Evolutionary conservation across 2,797 vertebrate genomes (phyloP), one percentile per base, ranked within the genome.

Genomic region (Australoheros facetus): DNA sequence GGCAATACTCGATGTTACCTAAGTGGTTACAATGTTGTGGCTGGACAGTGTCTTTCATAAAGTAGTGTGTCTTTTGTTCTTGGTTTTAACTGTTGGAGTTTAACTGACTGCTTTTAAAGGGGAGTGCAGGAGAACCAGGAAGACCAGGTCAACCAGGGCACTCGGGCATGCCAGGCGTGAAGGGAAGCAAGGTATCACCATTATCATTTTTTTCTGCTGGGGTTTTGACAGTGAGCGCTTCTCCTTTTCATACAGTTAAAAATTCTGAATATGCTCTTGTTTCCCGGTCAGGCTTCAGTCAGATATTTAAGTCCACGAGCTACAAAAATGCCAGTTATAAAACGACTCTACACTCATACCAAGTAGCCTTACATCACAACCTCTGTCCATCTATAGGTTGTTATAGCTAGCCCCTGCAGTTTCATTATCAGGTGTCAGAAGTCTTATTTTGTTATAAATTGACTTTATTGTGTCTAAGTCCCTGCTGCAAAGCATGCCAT

Each of bases 61-160:
- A 32, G 51, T 32, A 14, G 11, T 30, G 64, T 21, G 55, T 74
- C 3, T 19, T 48, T 13, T 76, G 7, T 39, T 75, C 37, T 3
- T 69, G 53, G 12, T 37, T 71, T 37, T 71, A 56, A 78, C 60
- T 34, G 21, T 16, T 77, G 34, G 8, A 48, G 21, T 85, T 75
- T 26, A 54, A 72, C 26, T 71, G 1, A 42, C 77, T 62, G 5
- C 7, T 72, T 56, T 88, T 70, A 45, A 87, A 99, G 98, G 98
- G 98, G 82, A 96, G 95, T 69, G 56, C 89, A 81, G 98, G 98
- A 78, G 81, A 92, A 70, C 87, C 92, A 14, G 97, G 97, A 57
- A 71, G 66, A 57, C 85, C 93, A 53, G 98, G 98, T 73, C 95
- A 97, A 83, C 96, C 97, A 45, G 98, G 98, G 81, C 97, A 97